Conservation (phyloP, 1,140 invertebrate genomes). For the Hirudo medicinalis region DNA sequence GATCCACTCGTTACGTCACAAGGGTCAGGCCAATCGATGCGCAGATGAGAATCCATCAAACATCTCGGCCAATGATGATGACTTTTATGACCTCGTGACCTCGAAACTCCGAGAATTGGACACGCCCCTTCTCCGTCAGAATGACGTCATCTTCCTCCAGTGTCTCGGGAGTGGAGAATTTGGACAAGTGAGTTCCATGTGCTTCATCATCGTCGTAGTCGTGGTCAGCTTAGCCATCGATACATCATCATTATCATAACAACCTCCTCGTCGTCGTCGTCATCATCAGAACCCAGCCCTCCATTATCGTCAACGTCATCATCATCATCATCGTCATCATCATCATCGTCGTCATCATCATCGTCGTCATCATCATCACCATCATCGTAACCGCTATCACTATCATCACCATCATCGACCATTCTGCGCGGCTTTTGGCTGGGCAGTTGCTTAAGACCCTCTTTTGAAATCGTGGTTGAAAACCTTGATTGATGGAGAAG, state of each 20-base stretch:
- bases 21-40: too few relatives aligned
- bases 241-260: not conserved
- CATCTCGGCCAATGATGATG: too few relatives aligned
- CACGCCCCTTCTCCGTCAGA: constrained; percentile 33
- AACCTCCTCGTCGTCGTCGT: not conserved
- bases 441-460: too few relatives aligned
- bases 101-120: too few relatives aligned
- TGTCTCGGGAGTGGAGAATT: constrained; percentile 65
- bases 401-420: not conserved
- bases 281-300: not conserved
- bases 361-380: not conserved
- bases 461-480: too few relatives aligned
- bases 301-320: too few relatives aligned
- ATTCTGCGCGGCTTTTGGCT: too few relatives aligned
- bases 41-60: too few relatives aligned
- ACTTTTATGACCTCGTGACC: too few relatives aligned
- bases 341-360: not conserved
- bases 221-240: not conserved
- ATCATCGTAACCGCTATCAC: not conserved
- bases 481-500: too few relatives aligned
- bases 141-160: constrained; percentile 60
- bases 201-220: not conserved
- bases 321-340: not conserved
- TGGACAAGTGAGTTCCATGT: constrained; percentile 53
- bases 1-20: too few relatives aligned